Conservation (phyloP, 2,797 vertebrate genomes). For the Anas bernieri region DNA sequence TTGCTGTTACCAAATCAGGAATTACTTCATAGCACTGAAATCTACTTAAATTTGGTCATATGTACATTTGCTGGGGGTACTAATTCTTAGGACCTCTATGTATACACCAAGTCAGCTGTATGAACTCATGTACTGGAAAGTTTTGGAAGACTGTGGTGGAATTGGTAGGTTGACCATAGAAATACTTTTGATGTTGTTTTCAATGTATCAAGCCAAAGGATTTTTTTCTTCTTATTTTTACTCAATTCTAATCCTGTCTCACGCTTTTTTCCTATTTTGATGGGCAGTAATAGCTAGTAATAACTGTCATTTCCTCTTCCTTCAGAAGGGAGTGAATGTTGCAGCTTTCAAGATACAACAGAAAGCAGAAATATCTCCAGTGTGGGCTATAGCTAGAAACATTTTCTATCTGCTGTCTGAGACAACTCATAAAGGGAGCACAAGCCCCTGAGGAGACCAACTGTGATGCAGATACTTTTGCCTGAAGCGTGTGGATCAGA, state of each 20-base stretch:
- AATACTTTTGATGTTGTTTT: not conserved
- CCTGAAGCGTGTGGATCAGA: conserved; percentile 19
- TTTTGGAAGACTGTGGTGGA: not conserved
- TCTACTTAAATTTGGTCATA: not conserved
- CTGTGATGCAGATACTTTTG: conserved; percentile 37
- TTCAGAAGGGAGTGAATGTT: conserved; percentile 16
- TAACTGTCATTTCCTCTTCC: conserved; percentile 63
- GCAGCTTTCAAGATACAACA: conserved; percentile 5
- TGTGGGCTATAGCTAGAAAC: not conserved
- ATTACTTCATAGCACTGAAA: not conserved
- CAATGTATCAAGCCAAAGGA: not conserved
- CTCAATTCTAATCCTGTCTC: not conserved
- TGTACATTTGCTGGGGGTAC: not conserved
- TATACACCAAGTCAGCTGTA: not conserved
- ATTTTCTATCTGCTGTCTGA: conserved; percentile 13
- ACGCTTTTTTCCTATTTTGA: conserved; percentile 26
- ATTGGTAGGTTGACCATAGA: not conserved
- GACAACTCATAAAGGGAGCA: not conserved
- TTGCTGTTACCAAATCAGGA: not conserved
- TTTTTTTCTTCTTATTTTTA: not conserved
- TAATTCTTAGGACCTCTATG: not conserved
- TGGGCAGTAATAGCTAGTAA: not conserved
- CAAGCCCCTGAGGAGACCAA: not conserved
- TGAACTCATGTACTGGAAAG: not conserved
- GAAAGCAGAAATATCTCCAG: not conserved